These are phyloP conservation scores for Semnornis frantzii DNA, from an alignment of 2,113 vertebrate species.

Conservation along the genomic window DNA sequence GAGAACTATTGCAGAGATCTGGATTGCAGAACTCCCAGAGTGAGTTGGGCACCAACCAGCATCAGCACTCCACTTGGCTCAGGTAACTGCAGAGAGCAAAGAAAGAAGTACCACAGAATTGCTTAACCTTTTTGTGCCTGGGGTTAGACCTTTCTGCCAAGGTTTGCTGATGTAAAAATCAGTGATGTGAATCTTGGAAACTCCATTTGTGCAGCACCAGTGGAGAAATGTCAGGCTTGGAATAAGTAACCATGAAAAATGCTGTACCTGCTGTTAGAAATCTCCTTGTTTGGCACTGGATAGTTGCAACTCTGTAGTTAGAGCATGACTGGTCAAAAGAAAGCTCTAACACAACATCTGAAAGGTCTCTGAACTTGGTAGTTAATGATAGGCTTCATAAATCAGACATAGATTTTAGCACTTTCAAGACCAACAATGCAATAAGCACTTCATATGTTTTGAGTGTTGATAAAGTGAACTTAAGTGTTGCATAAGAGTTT, in stretches of 20 bases:
- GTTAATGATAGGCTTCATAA: background rate
- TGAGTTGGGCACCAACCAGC: conserved; percentile 35
- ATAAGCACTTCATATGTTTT: background rate
- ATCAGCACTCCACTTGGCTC: conserved; percentile 74
- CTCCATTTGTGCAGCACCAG: rapidly evolving
- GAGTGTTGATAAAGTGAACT: background rate
- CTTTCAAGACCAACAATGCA: background rate
- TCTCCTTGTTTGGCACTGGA: background rate
- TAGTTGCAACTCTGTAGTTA: background rate
- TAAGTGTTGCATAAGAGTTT: background rate
- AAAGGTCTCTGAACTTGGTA: background rate
- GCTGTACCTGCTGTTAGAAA: background rate
- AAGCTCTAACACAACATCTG: background rate
- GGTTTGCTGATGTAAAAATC: background rate
- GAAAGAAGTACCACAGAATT: background rate
- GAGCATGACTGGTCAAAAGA: background rate
- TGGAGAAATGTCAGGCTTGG: background rate
- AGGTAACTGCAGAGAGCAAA: conserved; percentile 58
- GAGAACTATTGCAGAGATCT: conserved; percentile 5
- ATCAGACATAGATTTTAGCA: background rate
- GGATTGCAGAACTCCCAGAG: conserved; percentile 38
- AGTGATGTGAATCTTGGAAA: background rate
- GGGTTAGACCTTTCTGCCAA: background rate
- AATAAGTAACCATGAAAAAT: background rate
- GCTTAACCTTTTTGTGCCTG: background rate